Evolutionary conservation across 1,140 invertebrate genomes (phyloP).

Genomic region (Elymnias hypermnestra): DNA sequence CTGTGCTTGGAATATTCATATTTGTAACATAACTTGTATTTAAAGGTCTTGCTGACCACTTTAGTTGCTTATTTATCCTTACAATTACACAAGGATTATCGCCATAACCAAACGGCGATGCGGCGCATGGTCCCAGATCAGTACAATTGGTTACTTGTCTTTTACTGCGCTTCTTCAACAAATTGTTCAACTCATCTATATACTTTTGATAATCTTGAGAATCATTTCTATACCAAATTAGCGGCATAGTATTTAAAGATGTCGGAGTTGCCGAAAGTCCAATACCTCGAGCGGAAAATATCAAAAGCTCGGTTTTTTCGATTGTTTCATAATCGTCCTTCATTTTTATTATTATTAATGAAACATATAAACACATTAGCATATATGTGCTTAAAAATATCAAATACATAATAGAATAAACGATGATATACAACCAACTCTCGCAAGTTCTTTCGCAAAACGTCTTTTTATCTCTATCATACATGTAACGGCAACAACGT

Average conservation of each 20-base stretch:
- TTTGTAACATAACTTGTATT: conserved; percentile 21
- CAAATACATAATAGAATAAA: conserved; percentile 52
- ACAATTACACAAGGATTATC: conserved; percentile 50
- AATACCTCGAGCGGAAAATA: conserved; percentile 40
- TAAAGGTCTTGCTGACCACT: conserved; percentile 44
- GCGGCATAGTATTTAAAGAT: conserved; percentile 32
- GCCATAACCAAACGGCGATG: conserved; percentile 56
- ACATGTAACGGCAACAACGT: conserved; percentile 30
- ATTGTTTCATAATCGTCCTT: conserved; percentile 24
- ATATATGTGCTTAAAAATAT: conserved; percentile 50
- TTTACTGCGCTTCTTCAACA: conserved; percentile 32
- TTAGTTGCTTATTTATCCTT: conserved; percentile 51
- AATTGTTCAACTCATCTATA: conserved; percentile 33
- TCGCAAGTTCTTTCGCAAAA: conserved; percentile 40
- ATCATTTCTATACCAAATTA: conserved; percentile 49
- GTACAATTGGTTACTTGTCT: conserved; percentile 15
- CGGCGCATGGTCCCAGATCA: conserved; percentile 47
- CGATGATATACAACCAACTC: conserved; percentile 42
- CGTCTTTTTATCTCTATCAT: conserved; percentile 38
- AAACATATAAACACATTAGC: conserved; percentile 40
- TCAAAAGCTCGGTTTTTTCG: conserved; percentile 30
- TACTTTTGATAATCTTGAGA: conserved; percentile 45
- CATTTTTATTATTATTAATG: conserved; percentile 34
- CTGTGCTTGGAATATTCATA: conserved; percentile 29
- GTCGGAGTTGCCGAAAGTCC: conserved; percentile 51